Evolutionary conservation across 2,113 vertebrate species (phyloP).

Genomic region (Lathamus discolor): DNA sequence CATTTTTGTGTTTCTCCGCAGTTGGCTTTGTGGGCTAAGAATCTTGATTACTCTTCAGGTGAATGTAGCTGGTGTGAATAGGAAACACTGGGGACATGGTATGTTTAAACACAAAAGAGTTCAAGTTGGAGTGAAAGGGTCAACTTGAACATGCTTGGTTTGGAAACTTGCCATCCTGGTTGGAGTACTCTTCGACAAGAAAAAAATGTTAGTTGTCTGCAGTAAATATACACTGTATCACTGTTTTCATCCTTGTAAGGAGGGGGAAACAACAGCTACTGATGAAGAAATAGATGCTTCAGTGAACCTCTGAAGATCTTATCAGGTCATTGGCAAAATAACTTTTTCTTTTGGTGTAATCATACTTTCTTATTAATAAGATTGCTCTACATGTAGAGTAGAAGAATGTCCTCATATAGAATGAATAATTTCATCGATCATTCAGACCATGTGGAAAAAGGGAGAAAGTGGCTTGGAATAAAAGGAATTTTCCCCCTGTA

Average conservation of each 20-base stretch:
- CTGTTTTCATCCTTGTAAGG: not conserved
- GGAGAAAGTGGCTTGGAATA: not conserved
- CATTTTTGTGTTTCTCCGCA: not conserved
- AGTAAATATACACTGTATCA: not conserved
- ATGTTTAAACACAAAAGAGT: not conserved
- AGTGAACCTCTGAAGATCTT: not conserved
- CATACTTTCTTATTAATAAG: not conserved
- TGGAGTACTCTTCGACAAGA: not conserved
- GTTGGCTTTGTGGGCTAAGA: not conserved
- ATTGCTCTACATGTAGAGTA: not conserved
- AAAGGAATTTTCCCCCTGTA: not conserved
- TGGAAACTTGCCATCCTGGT: accelerated
- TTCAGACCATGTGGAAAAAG: not conserved
- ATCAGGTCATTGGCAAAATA: not conserved
- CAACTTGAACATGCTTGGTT: not conserved
- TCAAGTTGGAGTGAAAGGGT: not conserved
- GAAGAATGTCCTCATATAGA: not conserved
- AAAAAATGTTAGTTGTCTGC: not conserved
- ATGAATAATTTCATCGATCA: not conserved
- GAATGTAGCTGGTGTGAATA: not conserved
- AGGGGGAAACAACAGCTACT: not conserved
- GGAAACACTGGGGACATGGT: not conserved
- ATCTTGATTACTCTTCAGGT: not conserved
- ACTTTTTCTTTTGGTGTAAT: not conserved
- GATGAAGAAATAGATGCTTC: not conserved